These are phyloP conservation scores for Rhingia campestris DNA, from an alignment of 2,888 invertebrate genomes.

Conservation along the genomic window DNA sequence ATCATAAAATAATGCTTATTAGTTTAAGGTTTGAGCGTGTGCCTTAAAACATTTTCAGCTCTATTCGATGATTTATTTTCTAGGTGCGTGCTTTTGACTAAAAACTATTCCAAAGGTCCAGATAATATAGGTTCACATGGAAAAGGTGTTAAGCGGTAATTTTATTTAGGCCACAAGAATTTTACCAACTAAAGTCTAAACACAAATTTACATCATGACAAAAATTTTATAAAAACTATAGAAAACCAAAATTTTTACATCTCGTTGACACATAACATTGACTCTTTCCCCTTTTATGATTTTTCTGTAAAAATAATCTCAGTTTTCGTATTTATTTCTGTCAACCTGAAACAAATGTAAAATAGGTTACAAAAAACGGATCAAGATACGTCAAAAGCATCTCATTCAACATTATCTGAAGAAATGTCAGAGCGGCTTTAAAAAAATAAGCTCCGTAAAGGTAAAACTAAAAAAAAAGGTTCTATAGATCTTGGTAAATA, in stretches of 20 bases:
- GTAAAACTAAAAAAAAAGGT: conserved; percentile 3
- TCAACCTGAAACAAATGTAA: conserved; percentile 44
- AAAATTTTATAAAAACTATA: too few species aligned
- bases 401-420: conserved; percentile 77
- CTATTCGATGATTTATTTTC: too few species aligned
- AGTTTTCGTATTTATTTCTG: conserved; percentile 64
- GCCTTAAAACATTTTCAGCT: too few species aligned
- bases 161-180: too few species aligned
- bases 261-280: neutral
- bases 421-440: conserved; percentile 67
- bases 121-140: too few species aligned
- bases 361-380: conserved; percentile 75
- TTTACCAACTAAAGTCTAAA: too few species aligned
- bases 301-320: conserved; percentile 58
- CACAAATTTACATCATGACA: neutral
- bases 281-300: neutral
- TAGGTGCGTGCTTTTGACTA: too few species aligned
- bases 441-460: conserved; percentile 36
- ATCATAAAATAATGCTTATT: too few species aligned
- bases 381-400: conserved; percentile 76
- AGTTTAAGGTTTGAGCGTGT: too few species aligned
- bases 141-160: too few species aligned
- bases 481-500: conserved; percentile 33
- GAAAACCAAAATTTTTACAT: too few species aligned
- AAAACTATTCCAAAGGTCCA: too few species aligned